These are phyloP conservation scores for Brachionus rotundiformis DNA, from an alignment of 1,140 invertebrate species.

Conservation along the genomic window DNA sequence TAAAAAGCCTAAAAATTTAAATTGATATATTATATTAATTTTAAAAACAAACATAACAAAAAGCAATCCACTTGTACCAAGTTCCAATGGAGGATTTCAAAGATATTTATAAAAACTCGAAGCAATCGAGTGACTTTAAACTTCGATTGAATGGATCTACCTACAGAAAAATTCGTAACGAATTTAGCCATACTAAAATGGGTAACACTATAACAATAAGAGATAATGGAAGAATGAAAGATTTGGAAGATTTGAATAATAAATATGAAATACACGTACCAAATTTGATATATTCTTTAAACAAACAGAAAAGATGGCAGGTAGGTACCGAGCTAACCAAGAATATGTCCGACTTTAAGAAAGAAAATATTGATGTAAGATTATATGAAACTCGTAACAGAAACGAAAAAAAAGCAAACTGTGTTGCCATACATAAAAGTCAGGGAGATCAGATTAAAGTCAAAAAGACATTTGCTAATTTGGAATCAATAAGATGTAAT, in stretches of 20 bases:
- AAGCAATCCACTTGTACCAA: no score
- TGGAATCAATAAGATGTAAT: conserved; percentile 4
- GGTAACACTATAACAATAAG: neutral
- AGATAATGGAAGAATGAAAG: conserved; percentile 18
- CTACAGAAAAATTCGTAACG: neutral
- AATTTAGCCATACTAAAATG: conserved; percentile 22
- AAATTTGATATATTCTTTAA: neutral
- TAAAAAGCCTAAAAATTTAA: no score
- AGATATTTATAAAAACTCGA: neutral
- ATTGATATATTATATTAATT: no score
- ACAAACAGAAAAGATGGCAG: conserved; percentile 47
- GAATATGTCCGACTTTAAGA: neutral
- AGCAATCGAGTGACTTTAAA: conserved; percentile 18
- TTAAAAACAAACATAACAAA: neutral
- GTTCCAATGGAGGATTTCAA: neutral
- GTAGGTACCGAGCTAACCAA: neutral
- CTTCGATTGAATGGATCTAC: conserved; percentile 16
- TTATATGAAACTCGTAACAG: conserved; percentile 24
- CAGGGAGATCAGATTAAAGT: conserved; percentile 10
- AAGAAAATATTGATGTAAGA: conserved; percentile 39
- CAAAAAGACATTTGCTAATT: conserved; percentile 40
- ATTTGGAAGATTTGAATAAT: neutral
- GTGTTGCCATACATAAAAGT: conserved; percentile 25
- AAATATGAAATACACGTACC: conserved; percentile 11
- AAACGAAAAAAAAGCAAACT: conserved; percentile 40